phyloP scores from a whole-genome alignment of 1,140 invertebrate genomes.

The Caenorhabditis brenneri region DNA sequence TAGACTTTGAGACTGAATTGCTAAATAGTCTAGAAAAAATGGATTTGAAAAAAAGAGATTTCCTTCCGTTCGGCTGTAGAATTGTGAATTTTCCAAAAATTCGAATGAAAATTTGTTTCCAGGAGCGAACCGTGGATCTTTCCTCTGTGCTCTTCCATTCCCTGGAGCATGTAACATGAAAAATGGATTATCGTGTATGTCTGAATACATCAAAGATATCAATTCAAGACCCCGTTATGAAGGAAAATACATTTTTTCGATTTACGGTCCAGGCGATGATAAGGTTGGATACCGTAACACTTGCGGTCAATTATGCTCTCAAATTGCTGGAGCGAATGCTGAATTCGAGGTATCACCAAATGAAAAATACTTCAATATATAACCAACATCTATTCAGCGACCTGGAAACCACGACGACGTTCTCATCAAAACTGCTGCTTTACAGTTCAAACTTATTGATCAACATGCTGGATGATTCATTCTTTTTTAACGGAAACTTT shows the following conservation, averaged over 20 bases:
- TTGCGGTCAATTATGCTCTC: constrained; percentile 47
- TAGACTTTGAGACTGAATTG: no score
- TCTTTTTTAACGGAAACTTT: no score
- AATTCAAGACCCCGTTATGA: constrained; percentile 53
- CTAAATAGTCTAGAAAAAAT: no score
- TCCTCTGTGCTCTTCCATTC: constrained; percentile 56
- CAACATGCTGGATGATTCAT: constrained; percentile 14
- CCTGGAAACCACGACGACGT: constrained; percentile 51
- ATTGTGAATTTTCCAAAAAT: not conserved
- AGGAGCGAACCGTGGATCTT: constrained; percentile 56
- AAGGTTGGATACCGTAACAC: constrained; percentile 55
- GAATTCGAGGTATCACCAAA: constrained; percentile 22
- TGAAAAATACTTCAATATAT: not conserved
- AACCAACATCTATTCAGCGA: constrained; percentile 12
- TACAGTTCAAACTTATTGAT: constrained; percentile 44
- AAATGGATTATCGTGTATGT: constrained; percentile 51
- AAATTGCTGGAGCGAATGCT: constrained; percentile 34
- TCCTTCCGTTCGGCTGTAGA: no score
- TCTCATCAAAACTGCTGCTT: constrained; percentile 32
- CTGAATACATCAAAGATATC: constrained; percentile 51
- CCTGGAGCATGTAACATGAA: constrained; percentile 57
- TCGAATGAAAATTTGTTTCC: no score
- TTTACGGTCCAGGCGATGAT: constrained; percentile 56
- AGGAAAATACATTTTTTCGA: constrained; percentile 52
- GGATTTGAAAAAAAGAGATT: no score